These are phyloP conservation scores for Portunus trituberculatus DNA, from an alignment of 1,140 invertebrate genomes.

Conservation along the genomic window DNA sequence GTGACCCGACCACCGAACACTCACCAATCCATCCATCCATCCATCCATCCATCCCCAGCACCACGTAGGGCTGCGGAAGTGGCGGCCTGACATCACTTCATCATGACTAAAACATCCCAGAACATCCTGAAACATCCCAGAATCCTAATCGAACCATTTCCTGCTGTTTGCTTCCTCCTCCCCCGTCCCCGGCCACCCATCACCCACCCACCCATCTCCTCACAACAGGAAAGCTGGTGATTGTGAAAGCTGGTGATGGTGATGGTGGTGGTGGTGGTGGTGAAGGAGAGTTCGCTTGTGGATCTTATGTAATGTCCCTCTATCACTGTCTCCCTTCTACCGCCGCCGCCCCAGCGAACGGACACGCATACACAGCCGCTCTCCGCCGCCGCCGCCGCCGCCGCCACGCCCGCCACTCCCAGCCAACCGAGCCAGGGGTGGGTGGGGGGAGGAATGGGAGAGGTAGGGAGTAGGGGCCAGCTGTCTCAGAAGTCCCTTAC, in stretches of 20 bases:
- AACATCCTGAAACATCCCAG: too few species aligned
- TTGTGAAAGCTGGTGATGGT: background rate
- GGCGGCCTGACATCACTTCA: too few species aligned
- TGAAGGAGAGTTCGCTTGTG: background rate
- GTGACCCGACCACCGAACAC: too few species aligned
- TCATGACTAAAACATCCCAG: too few species aligned
- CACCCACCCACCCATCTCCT: too few species aligned
- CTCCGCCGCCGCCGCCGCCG: background rate
- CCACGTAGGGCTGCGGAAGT: too few species aligned
- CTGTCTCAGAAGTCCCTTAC: constrained; percentile 3
- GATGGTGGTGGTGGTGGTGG: background rate
- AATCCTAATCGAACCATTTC: background rate
- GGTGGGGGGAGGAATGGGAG: background rate
- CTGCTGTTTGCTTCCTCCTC: background rate
- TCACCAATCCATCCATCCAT: background rate
- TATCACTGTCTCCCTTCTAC: background rate
- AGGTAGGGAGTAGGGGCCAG: background rate
- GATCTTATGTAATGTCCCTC: background rate
- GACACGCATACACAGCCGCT: background rate
- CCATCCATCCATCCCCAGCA: background rate
- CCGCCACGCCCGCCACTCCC: background rate
- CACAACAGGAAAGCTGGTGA: too few species aligned
- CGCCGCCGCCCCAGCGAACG: background rate
- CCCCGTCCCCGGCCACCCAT: too few species aligned
- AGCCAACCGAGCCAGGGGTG: background rate